A percentile compares a stretch with the other conserved stretches of the same genome.
phyloP scores from a whole-genome alignment of 1,140 invertebrate species.

The Sminthurides bifidus region DNA sequence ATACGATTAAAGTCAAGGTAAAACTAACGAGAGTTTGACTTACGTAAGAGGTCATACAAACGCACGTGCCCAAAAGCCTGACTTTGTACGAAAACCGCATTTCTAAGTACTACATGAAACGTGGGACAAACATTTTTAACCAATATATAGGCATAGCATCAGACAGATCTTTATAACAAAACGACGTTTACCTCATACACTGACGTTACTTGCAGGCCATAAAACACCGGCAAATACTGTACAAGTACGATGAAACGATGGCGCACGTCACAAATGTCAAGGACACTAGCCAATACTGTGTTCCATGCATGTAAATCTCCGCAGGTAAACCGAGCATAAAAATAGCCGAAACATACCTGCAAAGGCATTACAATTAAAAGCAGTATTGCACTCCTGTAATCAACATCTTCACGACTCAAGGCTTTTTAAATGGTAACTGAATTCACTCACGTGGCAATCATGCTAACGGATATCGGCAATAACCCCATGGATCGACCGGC shows the following conservation, averaged over 20 bases:
- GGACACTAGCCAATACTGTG: slow-evolving; percentile 35
- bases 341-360: slow-evolving; percentile 45
- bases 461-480: neutral
- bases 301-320: slow-evolving; percentile 38
- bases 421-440: too few relatives aligned
- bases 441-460: neutral
- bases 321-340: slow-evolving; percentile 44
- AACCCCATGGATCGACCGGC: neutral
- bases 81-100: slow-evolving; percentile 53
- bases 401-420: neutral
- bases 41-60: slow-evolving; percentile 71
- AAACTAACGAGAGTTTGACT: too few relatives aligned
- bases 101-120: slow-evolving; percentile 58
- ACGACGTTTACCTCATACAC: slow-evolving; percentile 60
- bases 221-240: slow-evolving; percentile 46
- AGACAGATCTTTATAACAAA: too few relatives aligned
- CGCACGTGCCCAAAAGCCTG: slow-evolving; percentile 53
- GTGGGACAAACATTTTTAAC: too few relatives aligned
- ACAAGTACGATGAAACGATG: slow-evolving; percentile 39
- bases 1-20: too few relatives aligned
- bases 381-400: neutral
- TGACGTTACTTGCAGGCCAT: slow-evolving; percentile 46
- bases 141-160: too few relatives aligned
- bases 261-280: slow-evolving; percentile 37
- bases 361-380: neutral